These are phyloP conservation scores for Pollenia amentaria DNA, from an alignment of 2,888 invertebrate species.

Conservation along the genomic window DNA sequence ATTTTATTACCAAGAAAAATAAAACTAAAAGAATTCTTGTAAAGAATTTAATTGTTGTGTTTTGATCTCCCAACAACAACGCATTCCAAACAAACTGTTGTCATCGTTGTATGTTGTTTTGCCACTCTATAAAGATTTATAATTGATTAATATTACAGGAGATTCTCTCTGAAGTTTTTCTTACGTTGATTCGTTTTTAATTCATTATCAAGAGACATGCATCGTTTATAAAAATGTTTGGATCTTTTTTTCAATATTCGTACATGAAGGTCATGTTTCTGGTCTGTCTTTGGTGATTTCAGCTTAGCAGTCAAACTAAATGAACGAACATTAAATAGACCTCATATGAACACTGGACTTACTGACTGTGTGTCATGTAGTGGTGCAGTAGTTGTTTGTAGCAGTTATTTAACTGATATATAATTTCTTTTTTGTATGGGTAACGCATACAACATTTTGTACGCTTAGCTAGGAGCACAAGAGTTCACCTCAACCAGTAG, in stretches of 20 bases:
- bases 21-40: conserved; percentile 19
- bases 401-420: conserved; percentile 63
- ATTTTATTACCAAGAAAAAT: neutral
- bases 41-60: conserved; percentile 35
- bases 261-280: conserved; percentile 70
- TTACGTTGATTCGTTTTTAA: conserved; percentile 14
- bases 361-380: conserved; percentile 2
- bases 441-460: neutral
- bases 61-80: neutral
- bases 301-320: neutral
- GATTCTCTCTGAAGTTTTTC: neutral
- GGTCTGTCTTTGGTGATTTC: conserved; percentile 40
- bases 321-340: neutral
- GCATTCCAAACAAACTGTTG: neutral
- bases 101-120: conserved; percentile 7
- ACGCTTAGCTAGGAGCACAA: neutral
- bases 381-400: conserved; percentile 24
- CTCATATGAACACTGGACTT: neutral
- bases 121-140: conserved; percentile 16
- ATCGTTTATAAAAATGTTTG: conserved; percentile 60
- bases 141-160: conserved; percentile 1
- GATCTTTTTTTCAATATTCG: conserved; percentile 48
- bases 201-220: conserved; percentile 61
- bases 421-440: conserved; percentile 28
- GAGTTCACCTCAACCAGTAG: conserved; percentile 39